These are phyloP conservation scores for Stenichneumon culpator DNA, from an alignment of 2,888 invertebrate species.

Conservation along the genomic window DNA sequence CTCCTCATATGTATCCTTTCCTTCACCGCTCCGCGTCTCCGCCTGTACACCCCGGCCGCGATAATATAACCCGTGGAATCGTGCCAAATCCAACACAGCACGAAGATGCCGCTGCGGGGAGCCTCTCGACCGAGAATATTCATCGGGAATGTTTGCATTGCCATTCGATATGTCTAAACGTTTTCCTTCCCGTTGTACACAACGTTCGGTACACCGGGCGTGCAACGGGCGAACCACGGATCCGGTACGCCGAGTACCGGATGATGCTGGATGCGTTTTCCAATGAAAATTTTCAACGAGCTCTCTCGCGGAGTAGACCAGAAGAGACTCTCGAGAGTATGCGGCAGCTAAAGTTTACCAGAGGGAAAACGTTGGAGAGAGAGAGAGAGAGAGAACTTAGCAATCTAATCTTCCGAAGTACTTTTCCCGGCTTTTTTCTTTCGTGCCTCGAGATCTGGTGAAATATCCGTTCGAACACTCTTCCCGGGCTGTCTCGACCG, in stretches of 20 bases:
- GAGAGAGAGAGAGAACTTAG: not conserved
- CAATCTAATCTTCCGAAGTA: not conserved
- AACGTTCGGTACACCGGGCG: not conserved
- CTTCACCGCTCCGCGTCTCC: constrained; percentile 13
- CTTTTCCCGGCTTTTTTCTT: not conserved
- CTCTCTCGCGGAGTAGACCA: constrained; percentile 38
- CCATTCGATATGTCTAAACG: constrained; percentile 72
- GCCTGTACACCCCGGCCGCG: constrained; percentile 54
- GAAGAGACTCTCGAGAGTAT: not conserved
- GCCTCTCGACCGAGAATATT: constrained; percentile 60
- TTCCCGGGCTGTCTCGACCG: not conserved
- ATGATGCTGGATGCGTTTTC: constrained; percentile 44
- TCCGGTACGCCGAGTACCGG: not conserved
- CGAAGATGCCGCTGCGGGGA: not conserved
- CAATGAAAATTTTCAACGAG: constrained; percentile 56
- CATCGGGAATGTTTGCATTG: constrained; percentile 72
- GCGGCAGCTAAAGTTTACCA: not conserved
- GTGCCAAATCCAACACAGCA: constrained; percentile 73
- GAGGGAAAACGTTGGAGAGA: not conserved
- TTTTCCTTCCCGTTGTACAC: constrained; percentile 39
- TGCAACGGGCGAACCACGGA: too few relatives aligned
- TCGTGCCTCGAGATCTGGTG: not conserved
- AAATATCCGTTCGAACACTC: not conserved
- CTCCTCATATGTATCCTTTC: constrained; percentile 5
- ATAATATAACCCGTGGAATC: constrained; percentile 76